Percentiles rank a stretch among this genome's conserved stretches.
Conservation (phyloP, 2,113 vertebrate genomes). For the Sinosuthora webbiana region DNA sequence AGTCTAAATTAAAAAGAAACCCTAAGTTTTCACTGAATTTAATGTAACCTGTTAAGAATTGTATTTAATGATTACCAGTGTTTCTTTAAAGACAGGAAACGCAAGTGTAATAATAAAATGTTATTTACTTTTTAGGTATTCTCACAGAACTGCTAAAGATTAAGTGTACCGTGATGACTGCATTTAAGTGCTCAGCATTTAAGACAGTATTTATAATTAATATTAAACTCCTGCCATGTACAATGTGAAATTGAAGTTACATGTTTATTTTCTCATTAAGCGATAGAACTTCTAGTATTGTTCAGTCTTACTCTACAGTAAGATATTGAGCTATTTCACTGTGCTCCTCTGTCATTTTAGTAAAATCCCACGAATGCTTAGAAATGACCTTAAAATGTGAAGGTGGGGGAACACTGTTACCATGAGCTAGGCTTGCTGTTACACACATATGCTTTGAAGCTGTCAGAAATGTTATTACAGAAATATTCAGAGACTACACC, state of each 20-base stretch:
- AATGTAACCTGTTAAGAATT: not conserved
- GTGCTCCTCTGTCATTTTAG: not conserved
- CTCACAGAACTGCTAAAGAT: not conserved
- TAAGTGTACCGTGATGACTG: not conserved
- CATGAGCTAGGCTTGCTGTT: not conserved
- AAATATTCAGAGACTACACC: not conserved
- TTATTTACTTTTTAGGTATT: not conserved
- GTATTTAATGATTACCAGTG: not conserved
- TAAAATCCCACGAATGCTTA: not conserved
- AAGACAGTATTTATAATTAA: not conserved
- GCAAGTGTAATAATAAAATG: not conserved
- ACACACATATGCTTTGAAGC: not conserved
- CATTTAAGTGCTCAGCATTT: not conserved
- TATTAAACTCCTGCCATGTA: not conserved
- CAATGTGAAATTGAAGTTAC: not conserved
- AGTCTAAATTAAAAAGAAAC: not conserved
- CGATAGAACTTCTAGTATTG: not conserved
- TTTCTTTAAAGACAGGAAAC: not conserved
- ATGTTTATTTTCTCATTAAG: not conserved
- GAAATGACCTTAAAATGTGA: not conserved
- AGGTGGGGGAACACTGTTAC: not conserved
- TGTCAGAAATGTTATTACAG: not conserved
- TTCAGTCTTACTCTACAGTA: not conserved
- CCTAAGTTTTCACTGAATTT: not conserved
- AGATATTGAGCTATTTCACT: not conserved